These are phyloP conservation scores for Todus mexicanus DNA, from an alignment of 2,797 vertebrate species.

Conservation along the genomic window DNA sequence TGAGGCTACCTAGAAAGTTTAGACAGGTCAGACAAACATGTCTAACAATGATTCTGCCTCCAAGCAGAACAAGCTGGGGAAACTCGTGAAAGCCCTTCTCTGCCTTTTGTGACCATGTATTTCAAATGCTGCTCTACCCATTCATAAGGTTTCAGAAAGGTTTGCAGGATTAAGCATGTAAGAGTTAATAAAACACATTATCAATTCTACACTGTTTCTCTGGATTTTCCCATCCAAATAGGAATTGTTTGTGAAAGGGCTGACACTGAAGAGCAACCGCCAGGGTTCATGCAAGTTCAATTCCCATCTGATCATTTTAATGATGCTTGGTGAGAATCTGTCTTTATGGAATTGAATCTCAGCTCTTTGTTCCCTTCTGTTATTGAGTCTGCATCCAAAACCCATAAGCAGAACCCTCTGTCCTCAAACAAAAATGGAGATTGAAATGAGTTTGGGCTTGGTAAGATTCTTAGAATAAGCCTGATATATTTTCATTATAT, in stretches of 20 bases:
- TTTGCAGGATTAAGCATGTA: conserved; percentile 8
- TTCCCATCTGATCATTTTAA: conserved; percentile 35
- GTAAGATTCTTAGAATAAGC: not conserved
- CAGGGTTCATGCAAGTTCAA: conserved; percentile 33
- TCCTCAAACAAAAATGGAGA: not conserved
- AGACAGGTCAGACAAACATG: conserved; percentile 11
- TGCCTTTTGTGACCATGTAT: not conserved
- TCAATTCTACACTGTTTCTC: conserved; percentile 1
- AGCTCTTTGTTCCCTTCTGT: conserved; percentile 6
- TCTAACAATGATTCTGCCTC: not conserved
- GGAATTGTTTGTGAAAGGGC: conserved; percentile 27
- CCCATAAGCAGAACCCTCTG: not conserved
- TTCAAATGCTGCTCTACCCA: not conserved
- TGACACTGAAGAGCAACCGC: conserved; percentile 11
- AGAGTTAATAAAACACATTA: conserved; percentile 36
- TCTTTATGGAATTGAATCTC: conserved; percentile 14
- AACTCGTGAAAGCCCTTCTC: not conserved
- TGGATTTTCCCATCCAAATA: not conserved
- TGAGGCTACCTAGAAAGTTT: conserved; percentile 25
- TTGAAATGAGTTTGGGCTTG: not conserved
- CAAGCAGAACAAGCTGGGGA: not conserved
- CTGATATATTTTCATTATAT: not conserved
- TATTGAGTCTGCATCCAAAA: not conserved
- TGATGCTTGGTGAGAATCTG: conserved; percentile 16
- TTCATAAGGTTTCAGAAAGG: not conserved